Base-by-base conservation (phyloP, 2,888 invertebrate species). In the Erebia palarica region DNA sequence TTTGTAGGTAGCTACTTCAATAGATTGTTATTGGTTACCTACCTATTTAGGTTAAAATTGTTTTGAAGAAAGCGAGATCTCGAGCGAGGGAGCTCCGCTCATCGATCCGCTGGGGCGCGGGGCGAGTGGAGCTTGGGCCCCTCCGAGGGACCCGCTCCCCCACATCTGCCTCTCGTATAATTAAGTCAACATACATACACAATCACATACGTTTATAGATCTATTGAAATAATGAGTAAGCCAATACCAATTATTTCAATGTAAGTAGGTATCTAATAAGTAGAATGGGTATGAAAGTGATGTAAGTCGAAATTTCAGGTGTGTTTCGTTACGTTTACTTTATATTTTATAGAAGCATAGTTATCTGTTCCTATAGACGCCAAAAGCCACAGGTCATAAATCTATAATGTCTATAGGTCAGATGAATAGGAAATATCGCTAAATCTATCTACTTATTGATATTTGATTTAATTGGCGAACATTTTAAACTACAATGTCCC, bases 71-170 rank as follows among this genome's bases (percentile, higher is more conserved):
- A 58, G 66, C 57, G 57, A 36, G 36, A 47, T 65, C 66, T 57
- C 44, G 44, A 75, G 65, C 74, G 72, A 71, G 77, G 75, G 76
- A 81, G 89, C 88, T 88, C 75, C n/a, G n/a, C n/a, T n/a, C 72
- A 89, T 89, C 89, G 90, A 90, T 89, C 88, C 76, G 86, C 82
- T 86, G 87, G 88, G 89, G 89, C 69, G 70, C 58, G 58, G 67
- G 66, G 36, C 58, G 5, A 5, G 47, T n/a, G 42, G 47, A 14
- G 42, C 13, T 44, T 47, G 55, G 16, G 68, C 74, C 72, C 71
- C 66, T 69, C 71, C 65, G 66, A 73, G 75, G 76, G 76, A 67
- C 76, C 75, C 75, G 49, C 64, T 68, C 69, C 73, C 70, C 71
- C 75, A 73, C 75, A 75, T 75, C 75, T 76, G 76, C 75, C 70